Base-by-base conservation (phyloP, 1,140 invertebrate genomes). In the Melitaea cinxia region DNA sequence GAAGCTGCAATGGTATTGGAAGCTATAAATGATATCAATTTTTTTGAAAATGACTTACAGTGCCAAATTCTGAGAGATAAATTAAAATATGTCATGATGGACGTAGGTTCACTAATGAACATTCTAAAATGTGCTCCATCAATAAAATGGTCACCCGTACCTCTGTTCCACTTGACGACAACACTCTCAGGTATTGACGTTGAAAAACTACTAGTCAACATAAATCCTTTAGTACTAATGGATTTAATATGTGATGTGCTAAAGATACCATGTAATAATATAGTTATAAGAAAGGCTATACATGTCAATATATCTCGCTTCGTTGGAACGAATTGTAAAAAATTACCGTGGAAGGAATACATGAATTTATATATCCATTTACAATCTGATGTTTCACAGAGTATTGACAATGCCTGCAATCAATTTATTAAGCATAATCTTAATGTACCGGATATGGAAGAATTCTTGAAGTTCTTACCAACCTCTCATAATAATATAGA, bases 71-170 rank as follows among this genome's bases (percentile, higher is more conserved):
- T 89, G n/a, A 80, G 75, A 49, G 33, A 53, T 1, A 76, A 72
- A 55, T 57, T 87, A 24, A 23, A 50, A 10, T 45, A 57, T 23
- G 47, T 65, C 7, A 47, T 85, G 6, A 54, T 54, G 58, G 68
- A 85, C 30, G 50, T 54, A 39, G 53, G 69, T 7, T 66, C 59
- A 35, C 66, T 88, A 12, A 19, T 70, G 5, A 65, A 64, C 42
- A 65, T 86, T 26, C 58, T 88, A 23, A 75, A 77, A 68, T 64
- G 70, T 42, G 74, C 85, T 14, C 68, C 82, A 19, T 39, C 57
- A 1, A 33, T 86, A 10, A 87, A 88, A 62, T 88, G 83, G 84
- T 79, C 78, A 7, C 84, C 88, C n/a, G 82, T 88, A 4, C 84
- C 85, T 50, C 66, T 88, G 3, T 90, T 74, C 56, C 73, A 85